Conservation (phyloP, 2,113 vertebrate genomes). For the Leptobrachium leishanense region DNA sequence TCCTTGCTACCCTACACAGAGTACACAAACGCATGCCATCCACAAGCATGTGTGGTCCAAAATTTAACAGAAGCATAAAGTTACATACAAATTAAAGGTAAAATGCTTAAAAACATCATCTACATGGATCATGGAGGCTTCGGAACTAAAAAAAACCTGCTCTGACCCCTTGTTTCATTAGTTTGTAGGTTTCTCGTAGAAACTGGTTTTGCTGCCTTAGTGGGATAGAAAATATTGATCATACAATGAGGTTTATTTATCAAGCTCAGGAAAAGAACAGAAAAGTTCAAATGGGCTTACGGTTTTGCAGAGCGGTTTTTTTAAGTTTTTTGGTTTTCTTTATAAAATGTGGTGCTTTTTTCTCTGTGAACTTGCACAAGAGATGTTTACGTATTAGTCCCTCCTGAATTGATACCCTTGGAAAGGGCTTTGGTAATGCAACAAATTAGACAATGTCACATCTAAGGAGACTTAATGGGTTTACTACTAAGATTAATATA, state of each 20-base stretch:
- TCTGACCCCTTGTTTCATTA: not conserved
- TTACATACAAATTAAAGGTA: too few species aligned
- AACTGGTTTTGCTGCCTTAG: constrained; percentile 9
- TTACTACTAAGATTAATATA: constrained; percentile 44
- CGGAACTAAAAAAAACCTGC: not conserved
- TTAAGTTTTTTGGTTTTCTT: not conserved
- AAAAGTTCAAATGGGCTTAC: not conserved
- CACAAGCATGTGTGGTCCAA: too few species aligned
- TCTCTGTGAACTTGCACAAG: constrained; percentile 21
- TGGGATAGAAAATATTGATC: constrained; percentile 20
- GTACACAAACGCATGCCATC: too few species aligned
- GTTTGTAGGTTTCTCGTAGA: not conserved
- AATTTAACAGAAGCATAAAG: too few species aligned
- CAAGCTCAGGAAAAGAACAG: constrained; percentile 11
- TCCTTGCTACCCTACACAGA: too few species aligned
- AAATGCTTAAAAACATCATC: too few species aligned
- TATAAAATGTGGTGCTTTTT: constrained; percentile 30
- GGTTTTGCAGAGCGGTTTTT: not conserved
- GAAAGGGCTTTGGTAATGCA: constrained; percentile 38
- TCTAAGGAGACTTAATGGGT: constrained; percentile 40
- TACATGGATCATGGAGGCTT: too few species aligned
- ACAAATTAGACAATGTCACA: constrained; percentile 42
- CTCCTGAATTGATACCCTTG: constrained; percentile 36
- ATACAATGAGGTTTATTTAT: constrained; percentile 13
- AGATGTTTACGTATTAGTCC: constrained; percentile 27